Conservation (phyloP, 2,113 vertebrate genomes). For the Leucosticte australis region DNA sequence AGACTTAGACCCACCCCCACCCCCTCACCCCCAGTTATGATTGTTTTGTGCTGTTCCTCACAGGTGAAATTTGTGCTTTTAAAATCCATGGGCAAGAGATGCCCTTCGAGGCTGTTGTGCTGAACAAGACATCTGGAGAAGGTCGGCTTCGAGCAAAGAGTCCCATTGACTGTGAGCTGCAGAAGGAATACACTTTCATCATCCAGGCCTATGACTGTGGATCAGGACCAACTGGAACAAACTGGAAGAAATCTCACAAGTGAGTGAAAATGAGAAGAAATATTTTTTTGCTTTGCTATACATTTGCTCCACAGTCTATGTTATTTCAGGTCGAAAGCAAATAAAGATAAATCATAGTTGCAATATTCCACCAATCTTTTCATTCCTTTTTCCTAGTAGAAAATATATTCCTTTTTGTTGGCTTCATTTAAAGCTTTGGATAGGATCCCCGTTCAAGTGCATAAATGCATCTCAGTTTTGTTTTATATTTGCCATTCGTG, state of each 20-base stretch:
- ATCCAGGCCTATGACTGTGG: slow-evolving; percentile 98
- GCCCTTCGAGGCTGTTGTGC: slow-evolving; percentile 92
- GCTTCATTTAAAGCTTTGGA: neutral
- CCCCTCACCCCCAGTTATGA: neutral
- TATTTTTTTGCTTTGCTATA: neutral
- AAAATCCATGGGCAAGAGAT: slow-evolving; percentile 91
- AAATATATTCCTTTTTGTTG: neutral
- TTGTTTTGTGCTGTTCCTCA: slow-evolving; percentile 14
- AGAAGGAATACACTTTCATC: slow-evolving; percentile 97
- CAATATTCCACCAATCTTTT: neutral
- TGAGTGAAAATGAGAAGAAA: slow-evolving; percentile 66
- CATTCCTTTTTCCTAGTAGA: neutral
- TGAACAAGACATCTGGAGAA: slow-evolving; percentile 94
- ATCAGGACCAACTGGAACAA: slow-evolving; percentile 79
- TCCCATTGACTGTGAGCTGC: slow-evolving; percentile 92
- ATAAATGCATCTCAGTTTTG: neutral
- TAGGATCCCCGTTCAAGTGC: neutral
- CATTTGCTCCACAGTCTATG: neutral
- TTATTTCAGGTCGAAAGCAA: neutral
- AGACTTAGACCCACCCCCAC: neutral
- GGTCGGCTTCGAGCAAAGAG: slow-evolving; percentile 86
- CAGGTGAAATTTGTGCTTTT: slow-evolving; percentile 97
- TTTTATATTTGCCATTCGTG: neutral
- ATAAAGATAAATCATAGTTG: neutral
- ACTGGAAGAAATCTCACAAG: slow-evolving; percentile 98